Evolutionary conservation across 2,797 vertebrate genomes (phyloP).

Genomic region (Luscinia luscinia): DNA sequence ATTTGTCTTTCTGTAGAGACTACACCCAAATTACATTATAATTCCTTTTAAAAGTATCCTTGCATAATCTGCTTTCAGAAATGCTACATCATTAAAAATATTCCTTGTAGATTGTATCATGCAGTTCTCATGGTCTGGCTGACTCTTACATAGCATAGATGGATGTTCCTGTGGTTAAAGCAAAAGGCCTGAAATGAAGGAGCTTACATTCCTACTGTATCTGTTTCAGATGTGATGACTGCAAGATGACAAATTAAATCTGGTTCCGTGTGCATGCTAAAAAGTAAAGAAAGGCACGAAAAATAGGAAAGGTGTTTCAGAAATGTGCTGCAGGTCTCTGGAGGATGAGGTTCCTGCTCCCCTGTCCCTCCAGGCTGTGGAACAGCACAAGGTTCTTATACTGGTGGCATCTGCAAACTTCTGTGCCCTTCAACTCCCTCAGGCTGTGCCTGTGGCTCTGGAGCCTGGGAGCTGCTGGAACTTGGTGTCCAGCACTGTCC

Average conservation of each 20-base stretch:
- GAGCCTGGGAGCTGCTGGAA: not conserved
- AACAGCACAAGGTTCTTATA: not conserved
- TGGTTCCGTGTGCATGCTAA: not conserved
- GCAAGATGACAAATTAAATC: not conserved
- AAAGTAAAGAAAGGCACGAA: not conserved
- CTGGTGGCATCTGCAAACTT: not conserved
- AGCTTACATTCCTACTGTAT: constrained; percentile 1
- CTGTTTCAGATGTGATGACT: not conserved
- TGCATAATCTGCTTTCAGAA: constrained; percentile 29
- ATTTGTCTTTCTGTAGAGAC: constrained; percentile 24
- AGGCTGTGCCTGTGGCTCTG: fast-evolving
- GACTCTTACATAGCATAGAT: not conserved
- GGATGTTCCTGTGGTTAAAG: constrained; percentile 37
- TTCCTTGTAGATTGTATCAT: not conserved
- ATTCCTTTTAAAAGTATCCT: constrained; percentile 13
- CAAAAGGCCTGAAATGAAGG: not conserved
- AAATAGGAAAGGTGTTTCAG: not conserved
- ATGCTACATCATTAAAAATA: not conserved
- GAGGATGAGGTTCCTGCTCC: not conserved
- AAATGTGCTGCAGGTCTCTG: not conserved
- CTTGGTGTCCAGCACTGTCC: not conserved
- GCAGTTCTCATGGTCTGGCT: not conserved
- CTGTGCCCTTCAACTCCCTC: fast-evolving
- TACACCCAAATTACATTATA: not conserved
- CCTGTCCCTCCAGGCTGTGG: not conserved